phyloP scores from a whole-genome alignment of 2,888 invertebrate species.

The Drosophila conformis region DNA sequence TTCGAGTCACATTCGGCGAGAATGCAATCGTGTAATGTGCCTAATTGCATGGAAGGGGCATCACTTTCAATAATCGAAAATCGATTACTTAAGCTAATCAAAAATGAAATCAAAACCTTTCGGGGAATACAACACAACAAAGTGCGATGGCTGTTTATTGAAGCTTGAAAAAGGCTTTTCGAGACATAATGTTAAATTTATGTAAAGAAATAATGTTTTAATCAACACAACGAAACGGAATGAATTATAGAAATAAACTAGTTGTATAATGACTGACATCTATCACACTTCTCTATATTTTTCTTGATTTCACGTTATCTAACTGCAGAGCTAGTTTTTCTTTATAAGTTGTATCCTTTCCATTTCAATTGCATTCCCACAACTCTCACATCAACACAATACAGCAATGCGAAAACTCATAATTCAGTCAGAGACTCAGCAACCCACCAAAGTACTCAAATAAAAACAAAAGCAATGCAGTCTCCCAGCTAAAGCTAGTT shows the following conservation, averaged over 20 bases:
- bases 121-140: neutral
- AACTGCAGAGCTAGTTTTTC: neutral
- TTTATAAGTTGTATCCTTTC: neutral
- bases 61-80: constrained; percentile 10
- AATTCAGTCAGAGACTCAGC: constrained; percentile 17
- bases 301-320: neutral
- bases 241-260: neutral
- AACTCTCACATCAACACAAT: constrained; percentile 42
- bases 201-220: neutral
- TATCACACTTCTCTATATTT: neutral
- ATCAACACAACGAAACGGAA: neutral
- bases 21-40: neutral
- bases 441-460: neutral
- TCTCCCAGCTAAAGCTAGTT: constrained; percentile 36
- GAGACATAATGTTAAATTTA: neutral
- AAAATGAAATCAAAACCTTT: neutral
- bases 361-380: constrained; percentile 6
- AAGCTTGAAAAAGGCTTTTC: neutral
- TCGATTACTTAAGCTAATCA: constrained; percentile 5
- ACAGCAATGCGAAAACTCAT: constrained; percentile 48
- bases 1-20: neutral
- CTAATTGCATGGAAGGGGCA: constrained; percentile 9
- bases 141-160: neutral
- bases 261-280: neutral
- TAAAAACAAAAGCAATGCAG: constrained; percentile 43